Conservation (phyloP, 2,888 invertebrate genomes). For the Cantharis flavilabris region DNA sequence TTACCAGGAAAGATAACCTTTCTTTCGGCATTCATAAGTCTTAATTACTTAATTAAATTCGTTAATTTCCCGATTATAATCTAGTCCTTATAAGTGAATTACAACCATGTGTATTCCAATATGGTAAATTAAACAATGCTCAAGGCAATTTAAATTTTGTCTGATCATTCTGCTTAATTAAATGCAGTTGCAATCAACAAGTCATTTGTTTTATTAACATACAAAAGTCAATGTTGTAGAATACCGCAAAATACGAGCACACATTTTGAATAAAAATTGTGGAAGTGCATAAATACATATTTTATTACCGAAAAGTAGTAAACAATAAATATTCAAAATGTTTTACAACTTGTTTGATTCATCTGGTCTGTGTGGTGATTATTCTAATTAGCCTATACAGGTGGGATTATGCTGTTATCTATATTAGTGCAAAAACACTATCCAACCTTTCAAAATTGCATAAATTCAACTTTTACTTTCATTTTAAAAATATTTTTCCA, state of each 20-base stretch:
- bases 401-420: background rate
- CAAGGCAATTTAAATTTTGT: background rate
- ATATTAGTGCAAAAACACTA: background rate
- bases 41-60: background rate
- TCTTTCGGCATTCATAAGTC: background rate
- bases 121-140: background rate
- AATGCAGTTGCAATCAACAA: background rate
- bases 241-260: background rate
- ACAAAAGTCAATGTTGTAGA: background rate
- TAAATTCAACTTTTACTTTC: background rate
- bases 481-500: background rate
- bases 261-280: background rate
- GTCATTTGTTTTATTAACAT: background rate
- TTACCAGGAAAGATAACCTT: background rate
- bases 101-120: background rate
- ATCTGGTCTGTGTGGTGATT: background rate
- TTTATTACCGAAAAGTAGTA: background rate
- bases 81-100: background rate
- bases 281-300: background rate
- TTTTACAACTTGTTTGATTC: background rate
- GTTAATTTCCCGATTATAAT: background rate
- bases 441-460: background rate
- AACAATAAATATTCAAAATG: background rate
- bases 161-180: background rate
- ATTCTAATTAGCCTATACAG: too few relatives aligned